Base-by-base conservation (phyloP, 2,888 invertebrate genomes). In the Agrotis segetum region DNA sequence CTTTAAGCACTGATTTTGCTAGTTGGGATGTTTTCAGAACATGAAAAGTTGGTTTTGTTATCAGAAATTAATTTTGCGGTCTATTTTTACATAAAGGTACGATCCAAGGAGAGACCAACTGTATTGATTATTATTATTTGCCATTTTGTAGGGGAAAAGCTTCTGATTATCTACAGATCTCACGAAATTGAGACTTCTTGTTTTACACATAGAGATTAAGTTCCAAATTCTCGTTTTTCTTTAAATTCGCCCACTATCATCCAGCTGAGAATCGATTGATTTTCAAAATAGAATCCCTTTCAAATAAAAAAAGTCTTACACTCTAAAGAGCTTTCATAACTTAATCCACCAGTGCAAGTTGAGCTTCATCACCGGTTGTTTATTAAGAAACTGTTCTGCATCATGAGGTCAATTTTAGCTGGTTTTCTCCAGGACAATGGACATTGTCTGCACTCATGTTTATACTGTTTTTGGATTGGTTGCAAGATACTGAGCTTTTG, bases 391-490 rank as follows among this genome's bases (percentile, higher is more conserved):
- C 5, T 46, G 17, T 64, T 47, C 6, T 1, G 19, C 7, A 3
- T 6, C 24, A 16, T 34, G 13, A 50, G 81, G 6, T 65, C 79
- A 47, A 19, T 2, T 1, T 34, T 7, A 16, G 21, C n/a, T 81
- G 67, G 77, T 44, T 9, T 7, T 0, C 17, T 11, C 14, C 77
- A 58, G 67, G 64, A 79, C 79, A 79, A 79, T 76, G 79, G 56
- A 70, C 77, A 65, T 53, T 67, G 67, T 63, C 29, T 56, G 50
- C 19, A 13, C 21, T n/a, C 34, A 53, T 61, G 64, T 74, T 74
- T 65, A 56, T 69, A 66, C 63, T 67, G 70, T 67, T 66, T 79
- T 76, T 44, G 56, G 64, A 76, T 70, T 76, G 70, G 52, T 64
- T 76, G 50, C 58, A 67, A 61, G 60, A 49, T 56, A 63, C 58